Conservation (phyloP, 2,888 invertebrate species). For the Ptilodon capucinus region DNA sequence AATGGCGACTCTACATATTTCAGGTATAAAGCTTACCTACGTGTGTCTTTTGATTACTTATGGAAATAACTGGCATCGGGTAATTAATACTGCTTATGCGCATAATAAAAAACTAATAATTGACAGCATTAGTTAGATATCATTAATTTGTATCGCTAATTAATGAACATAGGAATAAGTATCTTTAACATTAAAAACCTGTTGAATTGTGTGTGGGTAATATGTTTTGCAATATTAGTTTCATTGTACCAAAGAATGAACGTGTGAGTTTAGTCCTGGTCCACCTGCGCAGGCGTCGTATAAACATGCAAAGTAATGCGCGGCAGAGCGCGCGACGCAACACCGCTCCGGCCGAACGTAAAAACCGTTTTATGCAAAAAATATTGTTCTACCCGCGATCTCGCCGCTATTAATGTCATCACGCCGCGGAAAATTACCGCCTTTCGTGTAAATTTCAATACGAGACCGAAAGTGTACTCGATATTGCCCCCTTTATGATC, state of each 20-base stretch:
- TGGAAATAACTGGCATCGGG: conserved; percentile 34
- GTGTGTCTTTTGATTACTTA: conserved; percentile 47
- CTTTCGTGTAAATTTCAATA: conserved; percentile 75
- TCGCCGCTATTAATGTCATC: conserved; percentile 71
- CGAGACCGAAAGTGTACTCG: conserved; percentile 63
- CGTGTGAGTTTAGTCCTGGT: conserved; percentile 15
- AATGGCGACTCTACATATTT: conserved; percentile 52
- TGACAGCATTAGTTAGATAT: conserved; percentile 21
- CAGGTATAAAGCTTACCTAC: conserved; percentile 23
- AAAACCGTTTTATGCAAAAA: conserved; percentile 65
- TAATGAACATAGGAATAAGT: conserved; percentile 17
- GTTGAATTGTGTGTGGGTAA: conserved; percentile 9
- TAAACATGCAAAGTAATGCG: conserved; percentile 56
- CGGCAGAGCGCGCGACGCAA: conserved; percentile 38
- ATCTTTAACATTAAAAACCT: conserved; percentile 3
- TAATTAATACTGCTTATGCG: conserved; percentile 5
- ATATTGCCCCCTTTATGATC: conserved; percentile 51
- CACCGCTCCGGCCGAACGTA: conserved; percentile 48
- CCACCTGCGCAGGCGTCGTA: conserved; percentile 46
- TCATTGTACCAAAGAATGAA: conserved; percentile 31
- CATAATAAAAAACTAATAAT: conserved; percentile 17
- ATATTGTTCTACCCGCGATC: conserved; percentile 56
- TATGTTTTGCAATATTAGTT: conserved; percentile 27
- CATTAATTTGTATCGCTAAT: conserved; percentile 27
- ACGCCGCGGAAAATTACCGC: conserved; percentile 74